Evolutionary conservation across 2,797 vertebrate genomes (phyloP).

Genomic region (Pangasius sanitwongsei): DNA sequence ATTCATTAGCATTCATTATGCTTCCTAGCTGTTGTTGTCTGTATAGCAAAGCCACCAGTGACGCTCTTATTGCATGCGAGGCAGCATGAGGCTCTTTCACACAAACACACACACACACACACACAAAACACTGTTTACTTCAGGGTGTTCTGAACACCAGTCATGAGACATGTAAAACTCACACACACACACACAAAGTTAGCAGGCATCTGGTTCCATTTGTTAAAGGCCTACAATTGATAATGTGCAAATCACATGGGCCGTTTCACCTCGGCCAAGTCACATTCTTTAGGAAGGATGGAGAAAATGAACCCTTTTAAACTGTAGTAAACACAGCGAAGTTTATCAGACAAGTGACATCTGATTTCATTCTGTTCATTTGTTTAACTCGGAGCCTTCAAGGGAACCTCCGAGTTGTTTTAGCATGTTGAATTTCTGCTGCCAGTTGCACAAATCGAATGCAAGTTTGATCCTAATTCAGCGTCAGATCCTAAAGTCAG

Average conservation of each 20-base stretch:
- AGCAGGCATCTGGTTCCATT: conserved; percentile 49
- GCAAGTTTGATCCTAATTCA: neutral
- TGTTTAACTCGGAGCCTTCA: neutral
- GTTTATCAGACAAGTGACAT: neutral
- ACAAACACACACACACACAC: conserved; percentile 20
- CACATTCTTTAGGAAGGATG: conserved; percentile 53
- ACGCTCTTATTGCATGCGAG: neutral
- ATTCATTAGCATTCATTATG: conserved; percentile 11
- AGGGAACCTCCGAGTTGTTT: neutral
- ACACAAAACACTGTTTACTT: conserved; percentile 30
- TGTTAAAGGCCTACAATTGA: conserved; percentile 57
- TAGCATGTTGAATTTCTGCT: neutral
- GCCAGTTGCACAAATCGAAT: neutral
- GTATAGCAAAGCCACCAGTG: neutral
- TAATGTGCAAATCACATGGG: conserved; percentile 61
- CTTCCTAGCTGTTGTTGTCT: neutral
- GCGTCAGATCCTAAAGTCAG: neutral
- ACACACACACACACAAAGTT: conserved; percentile 15
- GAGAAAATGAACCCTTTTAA: neutral
- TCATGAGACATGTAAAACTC: conserved; percentile 6
- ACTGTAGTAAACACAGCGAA: neutral
- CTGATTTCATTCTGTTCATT: neutral
- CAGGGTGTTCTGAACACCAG: conserved; percentile 10
- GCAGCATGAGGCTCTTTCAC: conserved; percentile 4
- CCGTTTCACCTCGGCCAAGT: conserved; percentile 40